Evolutionary conservation across 2,113 vertebrate genomes (phyloP), one percentile per base, ranked within the genome.

Genomic region (Cettia cetti): DNA sequence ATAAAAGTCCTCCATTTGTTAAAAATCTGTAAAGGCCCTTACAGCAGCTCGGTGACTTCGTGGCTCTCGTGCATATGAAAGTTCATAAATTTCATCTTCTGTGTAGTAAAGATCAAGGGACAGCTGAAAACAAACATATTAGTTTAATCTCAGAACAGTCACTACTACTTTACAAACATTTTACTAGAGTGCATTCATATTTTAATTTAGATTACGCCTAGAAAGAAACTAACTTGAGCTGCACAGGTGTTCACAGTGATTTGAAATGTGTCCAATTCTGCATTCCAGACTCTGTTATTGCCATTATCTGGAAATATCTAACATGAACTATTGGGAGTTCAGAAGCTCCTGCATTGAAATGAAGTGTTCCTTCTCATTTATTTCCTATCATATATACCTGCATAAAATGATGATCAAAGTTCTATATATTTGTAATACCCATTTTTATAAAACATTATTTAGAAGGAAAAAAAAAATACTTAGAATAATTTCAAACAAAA

Each of bases 71-170:
- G 99, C 98, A 35, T 99, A 99, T 2, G 99, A 99, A 84, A 99
- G 98, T 91, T 99, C 99, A 52, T 99, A 99, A 96, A 99, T 99
- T 97, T 99, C 99, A 90, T 99, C 99, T 96, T 99, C 99, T 0
- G 99, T 99, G 97, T 99, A 99, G 97, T 99, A 99, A 63, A 99
- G 98, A 93, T 99, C 99, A 95, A 99, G 97, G 44, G 99, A 99
- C 86, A 99, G 95, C 99, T 99, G 98, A 49, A 94, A 96, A 65
- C 15, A 95, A 95, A 94, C 47, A 97, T 21, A 87, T 60, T n/a
- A 31, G 22, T 70, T 97, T 92, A 95, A 44, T 50, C 30, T 26
- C 63, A 27, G n/a, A 91, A 31, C 35, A 57, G 33, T 28, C 33
- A 26, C 19, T 64, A 28, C 13, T 35, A 53, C 20, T 54, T 45